Percentiles rank a stretch among this genome's conserved stretches.
Evolutionary conservation across 2,113 vertebrate species (phyloP).

Genomic region (Apistogramma diplotaenia): DNA sequence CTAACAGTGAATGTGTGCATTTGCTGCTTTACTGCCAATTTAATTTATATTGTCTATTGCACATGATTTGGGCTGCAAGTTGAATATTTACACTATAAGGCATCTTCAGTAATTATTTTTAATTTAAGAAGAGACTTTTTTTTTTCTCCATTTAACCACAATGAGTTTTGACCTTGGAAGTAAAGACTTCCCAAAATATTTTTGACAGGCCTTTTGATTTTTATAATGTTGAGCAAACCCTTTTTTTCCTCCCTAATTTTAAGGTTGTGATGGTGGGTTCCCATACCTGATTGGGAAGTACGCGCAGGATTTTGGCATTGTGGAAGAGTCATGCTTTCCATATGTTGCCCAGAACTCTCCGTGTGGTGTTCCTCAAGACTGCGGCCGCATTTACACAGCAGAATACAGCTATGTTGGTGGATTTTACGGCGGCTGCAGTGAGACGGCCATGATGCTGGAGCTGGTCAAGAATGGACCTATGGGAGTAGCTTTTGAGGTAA

Average conservation of each 20-base stretch:
- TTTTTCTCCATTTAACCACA: not conserved
- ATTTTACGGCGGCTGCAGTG: slow-evolving; percentile 94
- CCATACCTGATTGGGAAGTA: slow-evolving; percentile 95
- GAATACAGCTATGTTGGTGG: slow-evolving; percentile 93
- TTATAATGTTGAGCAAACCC: not conserved
- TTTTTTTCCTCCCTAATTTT: not conserved
- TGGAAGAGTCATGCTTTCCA: slow-evolving; percentile 90
- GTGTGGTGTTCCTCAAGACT: slow-evolving; percentile 75
- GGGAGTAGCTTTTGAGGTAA: slow-evolving; percentile 86
- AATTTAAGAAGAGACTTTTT: no score
- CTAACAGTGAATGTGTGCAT: not conserved
- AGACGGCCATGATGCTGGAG: slow-evolving; percentile 88
- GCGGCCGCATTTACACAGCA: slow-evolving; percentile 79
- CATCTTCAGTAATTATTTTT: not conserved
- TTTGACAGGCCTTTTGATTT: not conserved
- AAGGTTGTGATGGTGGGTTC: slow-evolving; percentile 94
- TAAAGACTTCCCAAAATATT: not conserved
- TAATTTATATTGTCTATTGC: not conserved
- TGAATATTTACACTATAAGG: not conserved
- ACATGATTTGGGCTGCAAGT: not conserved
- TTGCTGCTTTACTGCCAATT: not conserved
- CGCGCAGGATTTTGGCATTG: slow-evolving; percentile 89
- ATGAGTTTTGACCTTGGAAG: not conserved
- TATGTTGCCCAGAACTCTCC: slow-evolving; percentile 80
- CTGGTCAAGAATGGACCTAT: slow-evolving; percentile 87